Base-by-base conservation (phyloP, 2,888 invertebrate species). In the Drosophila birchii region DNA sequence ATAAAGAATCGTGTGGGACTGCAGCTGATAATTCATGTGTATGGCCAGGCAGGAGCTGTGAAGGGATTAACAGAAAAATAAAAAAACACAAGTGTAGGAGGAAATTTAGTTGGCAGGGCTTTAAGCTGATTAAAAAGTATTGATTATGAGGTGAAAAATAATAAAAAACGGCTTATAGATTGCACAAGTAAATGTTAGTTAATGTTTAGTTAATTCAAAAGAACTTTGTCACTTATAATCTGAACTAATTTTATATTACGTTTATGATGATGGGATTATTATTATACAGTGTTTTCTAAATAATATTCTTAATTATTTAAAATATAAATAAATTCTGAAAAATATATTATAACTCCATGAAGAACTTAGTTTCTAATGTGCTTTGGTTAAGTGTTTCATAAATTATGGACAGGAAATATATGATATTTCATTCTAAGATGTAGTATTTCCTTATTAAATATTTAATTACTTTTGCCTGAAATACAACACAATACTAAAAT, bases 1-100 rank as follows among this genome's bases (percentile, higher is more conserved):
- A 56, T 53, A 45, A 45, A 1, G 36, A 51, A n/a, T 64, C 34
- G 64, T 64, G 64, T 64, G 38, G 55, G 44, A 68, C 44, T 68
- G 54, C 68, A 54, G 36, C 53, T 44, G 36, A 49, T 41, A 45
- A 49, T 26, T 49, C 34, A 5, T 16, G 4, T 23, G 12, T 51
- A 18, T 8, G 49, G n/a, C n/a, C 23, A 34, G 26, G 34, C 68
- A 39, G 23, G 12, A 26, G 29, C 59, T 43, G 14, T 20, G 4
- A 36, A 36, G 62, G 60, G 62, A 62, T 62, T 62, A 60, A 23
- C 3, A 16, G 18, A 14, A 26, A 23, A 44, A 18, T 20, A 20
- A 12, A 44, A 32, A 20, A 16, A n/a, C 5, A n/a, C 44, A 16
- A 32, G 11, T 43, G 18, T 23, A 2, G 57, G 20, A 11, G 6